phyloP scores from a whole-genome alignment of 1,140 invertebrate species.

The Ptiloglossa arizonensis region DNA sequence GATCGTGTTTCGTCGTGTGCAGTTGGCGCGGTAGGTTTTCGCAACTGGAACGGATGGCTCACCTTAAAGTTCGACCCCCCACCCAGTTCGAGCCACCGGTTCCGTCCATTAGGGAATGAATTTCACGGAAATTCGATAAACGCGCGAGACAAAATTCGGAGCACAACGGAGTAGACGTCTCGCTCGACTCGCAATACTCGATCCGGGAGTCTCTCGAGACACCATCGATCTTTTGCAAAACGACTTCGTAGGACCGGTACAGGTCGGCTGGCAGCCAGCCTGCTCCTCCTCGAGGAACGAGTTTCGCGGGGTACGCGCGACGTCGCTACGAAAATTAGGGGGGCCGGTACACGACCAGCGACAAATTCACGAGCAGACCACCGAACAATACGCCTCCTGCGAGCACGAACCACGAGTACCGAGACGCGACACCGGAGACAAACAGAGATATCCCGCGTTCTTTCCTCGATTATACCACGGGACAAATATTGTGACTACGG shows the following conservation, averaged over 20 bases:
- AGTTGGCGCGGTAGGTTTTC: no score
- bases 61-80: no score
- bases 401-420: constrained; percentile 18
- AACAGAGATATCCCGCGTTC: not conserved
- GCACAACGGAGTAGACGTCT: not conserved
- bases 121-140: not conserved
- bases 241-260: constrained; percentile 9
- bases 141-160: not conserved
- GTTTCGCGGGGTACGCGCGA: constrained; percentile 12
- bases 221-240: constrained; percentile 25
- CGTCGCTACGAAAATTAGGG: constrained; percentile 34
- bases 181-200: not conserved
- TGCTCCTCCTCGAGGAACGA: constrained; percentile 23
- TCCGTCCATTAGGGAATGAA: no score
- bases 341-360: constrained; percentile 38
- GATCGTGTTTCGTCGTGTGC: no score
- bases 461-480: constrained; percentile 60
- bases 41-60: no score
- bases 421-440: constrained; percentile 33
- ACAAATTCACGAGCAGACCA: constrained; percentile 49
- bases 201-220: constrained; percentile 1
- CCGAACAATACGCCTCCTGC: constrained; percentile 46
- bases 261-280: constrained; percentile 16
- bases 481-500: constrained; percentile 60
- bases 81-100: no score